phyloP scores from a whole-genome alignment of 2,113 vertebrate genomes.

The Mesocricetus auratus region DNA sequence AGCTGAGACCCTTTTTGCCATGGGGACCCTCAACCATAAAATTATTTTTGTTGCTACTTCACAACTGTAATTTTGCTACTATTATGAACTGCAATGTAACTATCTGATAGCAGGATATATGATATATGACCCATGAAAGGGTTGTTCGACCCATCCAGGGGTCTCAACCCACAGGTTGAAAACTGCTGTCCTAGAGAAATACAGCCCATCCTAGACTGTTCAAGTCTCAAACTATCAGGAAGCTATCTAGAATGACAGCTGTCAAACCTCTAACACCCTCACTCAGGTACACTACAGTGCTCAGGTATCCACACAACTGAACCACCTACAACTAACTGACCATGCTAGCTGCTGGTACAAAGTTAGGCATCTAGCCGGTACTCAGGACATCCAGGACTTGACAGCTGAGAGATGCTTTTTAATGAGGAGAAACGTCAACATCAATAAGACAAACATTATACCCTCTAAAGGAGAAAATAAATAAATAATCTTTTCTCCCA shows the following conservation, averaged over 20 bases:
- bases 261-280: neutral
- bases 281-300: neutral
- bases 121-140: neutral
- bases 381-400: neutral
- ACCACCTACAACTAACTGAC: neutral
- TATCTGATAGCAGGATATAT: neutral
- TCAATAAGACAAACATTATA: neutral
- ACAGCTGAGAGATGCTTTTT: neutral
- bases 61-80: neutral
- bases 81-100: neutral
- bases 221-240: slow-evolving; percentile 12
- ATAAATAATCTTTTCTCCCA: neutral
- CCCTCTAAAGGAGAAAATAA: neutral
- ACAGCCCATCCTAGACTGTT: neutral
- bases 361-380: neutral
- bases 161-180: neutral
- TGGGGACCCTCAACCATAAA: neutral
- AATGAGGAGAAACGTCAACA: neutral
- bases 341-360: neutral
- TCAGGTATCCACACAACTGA: neutral
- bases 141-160: fast-evolving
- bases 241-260: neutral
- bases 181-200: slow-evolving; percentile 2
- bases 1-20: neutral
- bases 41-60: neutral